Evolutionary conservation across 2,113 vertebrate genomes (phyloP).

Genomic region (Paramormyrops kingsleyae): DNA sequence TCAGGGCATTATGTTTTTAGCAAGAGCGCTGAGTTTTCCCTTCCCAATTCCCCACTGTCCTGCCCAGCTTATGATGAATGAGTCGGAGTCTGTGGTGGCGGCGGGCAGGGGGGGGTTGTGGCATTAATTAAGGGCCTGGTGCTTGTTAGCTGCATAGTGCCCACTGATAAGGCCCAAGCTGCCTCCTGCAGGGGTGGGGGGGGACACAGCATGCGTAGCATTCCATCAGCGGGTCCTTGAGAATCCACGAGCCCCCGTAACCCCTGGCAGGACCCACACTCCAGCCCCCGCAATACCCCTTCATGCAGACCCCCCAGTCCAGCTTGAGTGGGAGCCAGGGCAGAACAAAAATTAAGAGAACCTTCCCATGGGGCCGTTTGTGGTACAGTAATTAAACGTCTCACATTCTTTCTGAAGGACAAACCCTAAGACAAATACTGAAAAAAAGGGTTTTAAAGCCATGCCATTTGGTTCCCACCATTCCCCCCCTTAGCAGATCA

Average conservation of each 20-base stretch:
- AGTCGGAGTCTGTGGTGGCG: constrained; percentile 33
- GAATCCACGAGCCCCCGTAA: constrained; percentile 57
- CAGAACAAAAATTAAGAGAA: constrained; percentile 63
- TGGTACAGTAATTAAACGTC: constrained; percentile 72
- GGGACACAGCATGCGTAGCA: constrained; percentile 39
- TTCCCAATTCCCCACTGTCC: constrained; percentile 28
- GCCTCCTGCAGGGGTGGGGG: constrained; percentile 25
- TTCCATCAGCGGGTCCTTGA: constrained; percentile 55
- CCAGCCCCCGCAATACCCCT: constrained; percentile 32
- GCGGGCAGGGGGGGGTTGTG: constrained; percentile 30
- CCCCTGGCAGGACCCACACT: constrained; percentile 53
- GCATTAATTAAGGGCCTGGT: constrained; percentile 62
- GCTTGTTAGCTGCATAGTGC: constrained; percentile 23
- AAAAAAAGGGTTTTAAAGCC: not conserved
- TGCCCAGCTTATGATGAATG: constrained; percentile 54
- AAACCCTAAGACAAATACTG: constrained; percentile 1
- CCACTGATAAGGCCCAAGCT: constrained; percentile 35
- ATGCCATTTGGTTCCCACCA: constrained; percentile 40
- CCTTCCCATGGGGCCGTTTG: constrained; percentile 48
- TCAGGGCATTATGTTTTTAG: constrained; percentile 24
- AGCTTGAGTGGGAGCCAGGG: constrained; percentile 36
- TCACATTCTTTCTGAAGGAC: constrained; percentile 63
- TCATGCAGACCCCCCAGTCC: constrained; percentile 54
- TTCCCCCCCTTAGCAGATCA: constrained; percentile 2
- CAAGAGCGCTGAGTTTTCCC: constrained; percentile 27